phyloP scores from a whole-genome alignment of 2,797 vertebrate genomes.

The Catharus ustulatus region DNA sequence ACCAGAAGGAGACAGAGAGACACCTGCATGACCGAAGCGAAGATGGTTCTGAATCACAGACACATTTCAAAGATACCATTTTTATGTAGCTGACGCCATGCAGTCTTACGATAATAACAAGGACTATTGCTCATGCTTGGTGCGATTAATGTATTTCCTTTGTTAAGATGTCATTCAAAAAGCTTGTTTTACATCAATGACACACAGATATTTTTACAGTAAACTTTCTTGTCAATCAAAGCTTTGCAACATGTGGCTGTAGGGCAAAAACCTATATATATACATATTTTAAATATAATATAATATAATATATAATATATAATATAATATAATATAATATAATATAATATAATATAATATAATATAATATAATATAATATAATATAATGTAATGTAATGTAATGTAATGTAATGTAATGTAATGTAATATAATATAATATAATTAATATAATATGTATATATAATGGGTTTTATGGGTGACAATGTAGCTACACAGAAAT shows the following conservation, averaged over 20 bases:
- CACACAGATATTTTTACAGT: conserved; percentile 17
- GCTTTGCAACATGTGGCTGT: neutral
- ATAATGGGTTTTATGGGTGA: conserved; percentile 33
- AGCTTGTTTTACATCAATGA: conserved; percentile 31
- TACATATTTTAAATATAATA: no score
- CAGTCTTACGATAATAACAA: neutral
- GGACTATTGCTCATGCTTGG: neutral
- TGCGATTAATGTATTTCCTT: conserved; percentile 11
- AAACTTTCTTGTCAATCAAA: conserved; percentile 67
- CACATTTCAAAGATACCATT: neutral
- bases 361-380: no score
- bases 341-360: no score
- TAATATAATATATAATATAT: no score
- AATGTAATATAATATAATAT: no score
- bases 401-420: no score
- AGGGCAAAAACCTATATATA: neutral
- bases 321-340: no score
- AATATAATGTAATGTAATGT: no score
- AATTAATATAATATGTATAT: neutral
- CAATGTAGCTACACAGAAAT: conserved; percentile 3
- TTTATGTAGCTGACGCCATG: conserved; percentile 1
- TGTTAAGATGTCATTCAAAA: conserved; percentile 30
- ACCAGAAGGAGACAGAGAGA: neutral
- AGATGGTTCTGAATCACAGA: neutral
- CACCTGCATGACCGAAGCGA: neutral